Base-by-base conservation (phyloP, 1,140 invertebrate genomes). In the Sycophaga agraensis region DNA sequence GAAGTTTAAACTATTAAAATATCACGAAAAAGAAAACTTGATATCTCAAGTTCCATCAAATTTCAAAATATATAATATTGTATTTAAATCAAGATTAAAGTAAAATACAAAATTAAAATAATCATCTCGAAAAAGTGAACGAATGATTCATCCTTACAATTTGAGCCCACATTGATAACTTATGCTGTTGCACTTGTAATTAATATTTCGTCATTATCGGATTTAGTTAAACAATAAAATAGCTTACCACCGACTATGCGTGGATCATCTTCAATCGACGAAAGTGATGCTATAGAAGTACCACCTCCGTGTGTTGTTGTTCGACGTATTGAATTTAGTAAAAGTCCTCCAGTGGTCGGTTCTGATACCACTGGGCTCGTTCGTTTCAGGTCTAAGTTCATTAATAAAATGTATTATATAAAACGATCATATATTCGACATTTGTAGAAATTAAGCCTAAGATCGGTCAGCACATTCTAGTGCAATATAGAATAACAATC, bases 181-280 rank as follows among this genome's bases (percentile, higher is more conserved):
- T n/a, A 56, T 37, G 50, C 59, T 54, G 42, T 61, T 34, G 4
- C 28, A 17, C 50, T 14, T 35, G 24, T 21, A n/a, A 31, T 31
- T 9, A 19, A 40, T 31, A 19, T 31, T 7, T 28, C n/a, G n/a
- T n/a, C n/a, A 17, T 14, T 14, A 24, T 12, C 16, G 4, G 9
- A 63, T 55, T 56, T 59, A 14, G 9, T 31, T 37, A 65, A 16
- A 31, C 43, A 17, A 67, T 6, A 31, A 31, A 4, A 64, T 46
- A 62, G 81, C 75, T 80, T 76, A 83, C 82, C 82, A 73, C 82
- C 82, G 63, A 83, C 76, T 65, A 83, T 81, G 65, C 82, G 80
- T 68, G 83, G 82, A 73, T 83, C 82, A 75, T 84, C 82, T 70
- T 83, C 83, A 55, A 82, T 77, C 65, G 82, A 82, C 54, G 75